Percentiles rank a stretch among this genome's conserved stretches.
phyloP scores from a whole-genome alignment of 2,888 invertebrate species.

The Catocala sponsa region DNA sequence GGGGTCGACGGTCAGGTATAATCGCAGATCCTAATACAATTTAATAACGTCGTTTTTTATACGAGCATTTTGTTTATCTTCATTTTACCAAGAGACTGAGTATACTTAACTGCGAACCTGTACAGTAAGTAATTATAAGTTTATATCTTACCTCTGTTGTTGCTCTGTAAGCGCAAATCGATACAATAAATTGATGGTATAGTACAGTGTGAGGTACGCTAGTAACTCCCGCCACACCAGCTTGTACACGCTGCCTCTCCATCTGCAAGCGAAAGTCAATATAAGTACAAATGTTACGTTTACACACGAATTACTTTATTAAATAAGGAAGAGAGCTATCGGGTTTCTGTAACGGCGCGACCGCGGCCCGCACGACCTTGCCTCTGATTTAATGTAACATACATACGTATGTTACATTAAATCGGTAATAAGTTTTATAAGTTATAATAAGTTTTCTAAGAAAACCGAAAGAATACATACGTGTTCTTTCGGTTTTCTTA shows the following conservation, averaged over 20 bases:
- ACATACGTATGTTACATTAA: too few relatives aligned
- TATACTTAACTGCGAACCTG: too few relatives aligned
- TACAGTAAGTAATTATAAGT: neutral
- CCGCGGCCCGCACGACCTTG: conserved; percentile 31
- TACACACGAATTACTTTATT: neutral
- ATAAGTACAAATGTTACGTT: neutral
- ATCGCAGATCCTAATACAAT: neutral
- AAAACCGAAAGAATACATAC: too few relatives aligned
- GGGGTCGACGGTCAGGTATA: conserved; percentile 11
- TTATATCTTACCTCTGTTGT: conserved; percentile 91
- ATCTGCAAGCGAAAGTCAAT: conserved; percentile 88
- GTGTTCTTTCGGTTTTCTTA: conserved; percentile 26
- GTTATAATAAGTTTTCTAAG: too few relatives aligned
- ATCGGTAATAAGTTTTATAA: too few relatives aligned
- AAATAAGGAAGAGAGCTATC: conserved; percentile 36
- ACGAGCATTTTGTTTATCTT: too few relatives aligned
- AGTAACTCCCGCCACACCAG: conserved; percentile 97
- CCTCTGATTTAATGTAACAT: conserved; percentile 25
- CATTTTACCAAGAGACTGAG: too few relatives aligned
- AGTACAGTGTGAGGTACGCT: conserved; percentile 95
- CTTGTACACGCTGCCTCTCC: conserved; percentile 98
- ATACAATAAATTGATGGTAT: conserved; percentile 95
- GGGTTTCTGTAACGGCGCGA: conserved; percentile 20
- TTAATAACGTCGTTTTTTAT: too few relatives aligned
- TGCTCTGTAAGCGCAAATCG: conserved; percentile 93